A percentile compares a stretch with the other conserved stretches of the same genome.
Evolutionary conservation across 2,888 invertebrate genomes (phyloP).

Genomic region (Chromoteleia sp.): DNA sequence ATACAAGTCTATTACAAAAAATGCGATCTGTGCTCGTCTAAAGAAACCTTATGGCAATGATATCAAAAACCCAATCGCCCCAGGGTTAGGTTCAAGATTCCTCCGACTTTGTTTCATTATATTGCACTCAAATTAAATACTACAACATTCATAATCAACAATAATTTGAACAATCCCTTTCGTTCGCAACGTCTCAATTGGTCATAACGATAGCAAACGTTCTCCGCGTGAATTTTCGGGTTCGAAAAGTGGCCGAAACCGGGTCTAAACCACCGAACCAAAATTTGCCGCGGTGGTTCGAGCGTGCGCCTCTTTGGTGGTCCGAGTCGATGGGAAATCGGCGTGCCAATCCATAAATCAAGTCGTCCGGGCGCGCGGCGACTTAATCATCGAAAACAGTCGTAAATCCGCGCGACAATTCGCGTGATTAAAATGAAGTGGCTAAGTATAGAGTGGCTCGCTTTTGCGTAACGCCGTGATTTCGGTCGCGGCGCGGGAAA

Average conservation of each 20-base stretch:
- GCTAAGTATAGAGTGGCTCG: constrained; percentile 72
- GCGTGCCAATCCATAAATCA: constrained; percentile 76
- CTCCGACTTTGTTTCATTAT: too few species aligned
- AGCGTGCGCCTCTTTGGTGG: constrained; percentile 65
- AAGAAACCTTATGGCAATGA: too few species aligned
- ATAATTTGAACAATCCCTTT: too few species aligned
- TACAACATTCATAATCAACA: too few species aligned
- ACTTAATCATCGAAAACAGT: constrained; percentile 73
- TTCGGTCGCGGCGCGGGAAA: constrained; percentile 33
- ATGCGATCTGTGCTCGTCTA: too few species aligned
- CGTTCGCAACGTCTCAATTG: too few species aligned
- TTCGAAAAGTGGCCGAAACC: neutral
- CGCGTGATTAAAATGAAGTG: constrained; percentile 79
- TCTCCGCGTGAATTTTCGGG: too few species aligned
- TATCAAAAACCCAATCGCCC: too few species aligned
- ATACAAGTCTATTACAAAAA: too few species aligned
- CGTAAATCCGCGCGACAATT: constrained; percentile 78
- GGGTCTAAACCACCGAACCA: neutral
- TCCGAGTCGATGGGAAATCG: constrained; percentile 69
- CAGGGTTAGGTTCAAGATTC: too few species aligned
- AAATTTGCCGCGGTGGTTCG: constrained; percentile 20
- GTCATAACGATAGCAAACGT: too few species aligned
- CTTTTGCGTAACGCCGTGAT: constrained; percentile 33
- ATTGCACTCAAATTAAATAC: too few species aligned
- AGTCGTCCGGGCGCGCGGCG: constrained; percentile 41